These are phyloP conservation scores for Xiphophorus couchianus DNA, from an alignment of 2,113 vertebrate species.

Conservation along the genomic window DNA sequence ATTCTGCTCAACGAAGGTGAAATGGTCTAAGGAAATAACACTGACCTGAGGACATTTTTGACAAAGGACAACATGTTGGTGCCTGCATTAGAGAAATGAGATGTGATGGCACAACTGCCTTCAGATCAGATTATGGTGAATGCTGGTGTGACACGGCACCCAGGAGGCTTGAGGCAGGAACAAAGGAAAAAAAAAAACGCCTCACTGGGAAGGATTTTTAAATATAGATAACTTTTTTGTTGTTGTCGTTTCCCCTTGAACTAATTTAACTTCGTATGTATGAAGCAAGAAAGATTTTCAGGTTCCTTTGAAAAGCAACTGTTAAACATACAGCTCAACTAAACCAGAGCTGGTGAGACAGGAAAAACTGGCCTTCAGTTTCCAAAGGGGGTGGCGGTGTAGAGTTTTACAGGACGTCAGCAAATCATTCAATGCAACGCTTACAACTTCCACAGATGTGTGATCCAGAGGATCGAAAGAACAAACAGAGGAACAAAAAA, in stretches of 20 bases:
- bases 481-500: background rate
- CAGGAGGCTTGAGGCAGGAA: conserved; percentile 2
- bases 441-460: background rate
- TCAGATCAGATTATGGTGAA: background rate
- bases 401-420: background rate
- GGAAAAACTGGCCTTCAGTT: conserved; percentile 1
- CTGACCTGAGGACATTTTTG: background rate
- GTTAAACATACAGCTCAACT: background rate
- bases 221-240: background rate
- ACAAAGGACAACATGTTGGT: background rate
- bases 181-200: background rate
- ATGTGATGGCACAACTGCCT: background rate
- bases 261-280: background rate
- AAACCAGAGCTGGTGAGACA: conserved; percentile 8
- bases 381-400: background rate
- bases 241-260: no score
- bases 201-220: background rate
- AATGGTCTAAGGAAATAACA: background rate
- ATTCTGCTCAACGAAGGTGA: background rate
- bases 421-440: background rate
- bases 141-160: background rate
- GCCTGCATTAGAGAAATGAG: background rate
- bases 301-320: background rate
- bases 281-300: background rate
- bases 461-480: background rate